Conservation (phyloP, 1,140 invertebrate species). For the Cydia pomonella region DNA sequence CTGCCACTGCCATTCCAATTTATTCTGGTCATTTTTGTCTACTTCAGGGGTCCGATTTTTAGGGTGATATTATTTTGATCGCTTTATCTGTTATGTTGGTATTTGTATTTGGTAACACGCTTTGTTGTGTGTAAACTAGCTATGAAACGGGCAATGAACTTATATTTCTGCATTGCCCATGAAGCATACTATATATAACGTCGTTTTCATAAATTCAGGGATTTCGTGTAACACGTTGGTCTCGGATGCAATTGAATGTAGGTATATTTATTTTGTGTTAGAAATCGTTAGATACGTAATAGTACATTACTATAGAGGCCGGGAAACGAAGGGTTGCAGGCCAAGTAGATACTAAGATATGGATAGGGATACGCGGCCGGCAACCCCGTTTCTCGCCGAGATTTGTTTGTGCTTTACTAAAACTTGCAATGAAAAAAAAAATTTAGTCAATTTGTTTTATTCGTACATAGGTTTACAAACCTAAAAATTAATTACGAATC, state of each 20-base stretch:
- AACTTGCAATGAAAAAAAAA: too few relatives aligned
- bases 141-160: not conserved
- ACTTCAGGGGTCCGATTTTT: constrained; percentile 74
- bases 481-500: too few relatives aligned
- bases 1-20: constrained; percentile 76
- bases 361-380: too few relatives aligned
- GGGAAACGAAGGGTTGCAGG: too few relatives aligned
- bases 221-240: not conserved
- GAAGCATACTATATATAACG: not conserved
- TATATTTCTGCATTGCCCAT: not conserved
- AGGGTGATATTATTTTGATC: constrained; percentile 70
- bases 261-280: not conserved
- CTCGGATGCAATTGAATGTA: not conserved
- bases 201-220: not conserved
- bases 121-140: constrained; percentile 13
- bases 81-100: constrained; percentile 55
- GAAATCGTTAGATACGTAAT: too few relatives aligned
- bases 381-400: too few relatives aligned
- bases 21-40: constrained; percentile 80
- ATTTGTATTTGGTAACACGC: constrained; percentile 30
- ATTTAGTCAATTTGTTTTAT: too few relatives aligned
- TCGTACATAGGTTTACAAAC: too few relatives aligned
- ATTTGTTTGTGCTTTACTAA: too few relatives aligned
- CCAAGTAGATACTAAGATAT: too few relatives aligned
- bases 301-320: too few relatives aligned